Percentiles rank a stretch among this genome's conserved stretches.
Conservation (phyloP, 2,797 vertebrate genomes). For the Tadarida brasiliensis region DNA sequence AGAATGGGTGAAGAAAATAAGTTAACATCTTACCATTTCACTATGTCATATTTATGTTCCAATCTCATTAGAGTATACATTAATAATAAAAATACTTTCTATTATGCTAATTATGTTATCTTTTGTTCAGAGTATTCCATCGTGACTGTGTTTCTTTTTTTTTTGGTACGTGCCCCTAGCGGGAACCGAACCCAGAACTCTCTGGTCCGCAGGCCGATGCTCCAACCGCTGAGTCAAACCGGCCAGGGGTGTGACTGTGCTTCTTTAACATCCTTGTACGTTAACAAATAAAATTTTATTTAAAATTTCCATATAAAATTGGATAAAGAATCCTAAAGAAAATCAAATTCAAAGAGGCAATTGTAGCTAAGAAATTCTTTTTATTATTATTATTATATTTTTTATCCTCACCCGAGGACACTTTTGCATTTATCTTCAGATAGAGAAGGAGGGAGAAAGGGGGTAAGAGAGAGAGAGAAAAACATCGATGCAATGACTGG, state of each 20-base stretch:
- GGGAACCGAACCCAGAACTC: too few species aligned
- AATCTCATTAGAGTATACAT: conserved; percentile 56
- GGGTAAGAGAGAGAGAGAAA: too few species aligned
- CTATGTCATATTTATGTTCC: conserved; percentile 10
- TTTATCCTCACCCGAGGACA: too few species aligned
- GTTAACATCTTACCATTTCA: conserved; percentile 13
- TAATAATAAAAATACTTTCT: conserved; percentile 65
- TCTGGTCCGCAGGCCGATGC: too few species aligned
- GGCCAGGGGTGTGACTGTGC: conserved; percentile 42
- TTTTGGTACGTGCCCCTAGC: too few species aligned
- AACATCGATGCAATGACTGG: too few species aligned
- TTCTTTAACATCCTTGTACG: conserved; percentile 27
- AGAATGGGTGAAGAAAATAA: conserved; percentile 2
- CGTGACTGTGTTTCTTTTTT: conserved; percentile 37
- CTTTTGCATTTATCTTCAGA: too few species aligned
- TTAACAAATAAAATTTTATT: conserved; percentile 66
- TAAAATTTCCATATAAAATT: conserved; percentile 60
- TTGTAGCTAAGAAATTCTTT: background rate
- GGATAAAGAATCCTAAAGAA: conserved; percentile 50
- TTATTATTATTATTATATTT: too few species aligned
- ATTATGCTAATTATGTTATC: conserved; percentile 54
- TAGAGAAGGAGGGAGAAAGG: too few species aligned
- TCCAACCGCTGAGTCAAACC: too few species aligned
- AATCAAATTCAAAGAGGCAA: conserved; percentile 62
- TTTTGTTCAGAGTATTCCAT: conserved; percentile 68